These are phyloP conservation scores for Deilephila porcellus DNA, from an alignment of 2,888 invertebrate genomes.

Conservation along the genomic window DNA sequence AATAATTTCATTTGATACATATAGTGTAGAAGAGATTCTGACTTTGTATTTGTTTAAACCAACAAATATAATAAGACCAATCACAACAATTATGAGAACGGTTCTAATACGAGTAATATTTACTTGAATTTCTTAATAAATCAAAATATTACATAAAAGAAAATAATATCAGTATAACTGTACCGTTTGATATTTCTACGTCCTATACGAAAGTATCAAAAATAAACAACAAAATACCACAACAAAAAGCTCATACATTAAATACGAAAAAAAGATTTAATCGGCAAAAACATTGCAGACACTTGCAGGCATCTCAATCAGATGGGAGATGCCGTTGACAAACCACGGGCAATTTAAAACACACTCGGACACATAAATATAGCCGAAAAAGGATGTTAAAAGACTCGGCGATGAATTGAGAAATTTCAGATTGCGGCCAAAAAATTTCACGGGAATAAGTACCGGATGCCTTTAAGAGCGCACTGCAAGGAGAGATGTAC, in stretches of 20 bases:
- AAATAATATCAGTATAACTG: no score
- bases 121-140: no score
- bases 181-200: no score
- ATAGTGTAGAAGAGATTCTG: no score
- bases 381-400: slow-evolving; percentile 45
- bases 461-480: slow-evolving; percentile 22
- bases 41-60: no score
- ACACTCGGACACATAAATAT: slow-evolving; percentile 46
- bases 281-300: slow-evolving; percentile 1
- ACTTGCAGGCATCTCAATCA: slow-evolving; percentile 17
- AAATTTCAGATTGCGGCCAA: slow-evolving; percentile 35
- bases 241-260: not conserved
- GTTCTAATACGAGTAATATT: no score
- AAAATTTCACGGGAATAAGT: slow-evolving; percentile 23
- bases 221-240: not conserved
- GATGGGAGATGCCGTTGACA: slow-evolving; percentile 3
- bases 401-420: slow-evolving; percentile 44
- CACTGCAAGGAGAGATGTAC: not conserved
- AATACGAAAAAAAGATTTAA: not conserved
- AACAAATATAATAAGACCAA: no score
- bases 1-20: no score
- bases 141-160: no score
- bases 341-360: slow-evolving; percentile 31
- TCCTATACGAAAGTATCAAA: not conserved
- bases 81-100: no score